Evolutionary conservation across 2,113 vertebrate genomes (phyloP).

Genomic region (Clarias batrachus): DNA sequence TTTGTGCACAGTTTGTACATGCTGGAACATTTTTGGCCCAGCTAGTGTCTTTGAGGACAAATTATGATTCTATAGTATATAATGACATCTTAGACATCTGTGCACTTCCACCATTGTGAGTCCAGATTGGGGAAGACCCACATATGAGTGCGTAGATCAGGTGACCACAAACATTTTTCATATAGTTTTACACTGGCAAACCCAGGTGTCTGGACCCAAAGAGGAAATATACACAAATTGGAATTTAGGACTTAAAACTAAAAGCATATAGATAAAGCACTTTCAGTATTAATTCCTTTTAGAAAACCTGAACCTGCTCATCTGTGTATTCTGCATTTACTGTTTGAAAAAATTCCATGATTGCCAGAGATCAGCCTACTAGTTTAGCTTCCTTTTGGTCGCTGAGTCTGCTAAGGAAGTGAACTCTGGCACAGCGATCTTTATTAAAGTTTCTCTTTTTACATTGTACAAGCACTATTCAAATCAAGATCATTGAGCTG

Average conservation of each 20-base stretch:
- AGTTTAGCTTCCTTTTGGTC: slow-evolving; percentile 33
- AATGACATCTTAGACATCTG: not conserved
- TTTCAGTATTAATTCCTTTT: slow-evolving; percentile 34
- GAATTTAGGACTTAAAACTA: slow-evolving; percentile 9
- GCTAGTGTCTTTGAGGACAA: not conserved
- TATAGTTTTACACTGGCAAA: not conserved
- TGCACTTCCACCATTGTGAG: not conserved
- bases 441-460: slow-evolving; percentile 13
- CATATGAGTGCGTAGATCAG: not conserved
- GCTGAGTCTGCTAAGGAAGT: slow-evolving; percentile 14
- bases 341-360: slow-evolving; percentile 24
- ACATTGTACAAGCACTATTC: not conserved
- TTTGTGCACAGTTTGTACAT: not conserved
- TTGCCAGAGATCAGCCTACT: slow-evolving; percentile 16
- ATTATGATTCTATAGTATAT: not conserved
- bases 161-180: not conserved
- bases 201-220: not conserved
- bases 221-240: not conserved
- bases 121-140: not conserved
- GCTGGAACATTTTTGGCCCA: not conserved
- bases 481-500: not conserved
- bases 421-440: slow-evolving; percentile 5
- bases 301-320: not conserved
- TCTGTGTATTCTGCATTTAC: slow-evolving; percentile 1
- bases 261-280: not conserved